Percentiles rank a stretch among this genome's conserved stretches.
Conservation (phyloP, 2,797 vertebrate genomes). For the Periparus ater region DNA sequence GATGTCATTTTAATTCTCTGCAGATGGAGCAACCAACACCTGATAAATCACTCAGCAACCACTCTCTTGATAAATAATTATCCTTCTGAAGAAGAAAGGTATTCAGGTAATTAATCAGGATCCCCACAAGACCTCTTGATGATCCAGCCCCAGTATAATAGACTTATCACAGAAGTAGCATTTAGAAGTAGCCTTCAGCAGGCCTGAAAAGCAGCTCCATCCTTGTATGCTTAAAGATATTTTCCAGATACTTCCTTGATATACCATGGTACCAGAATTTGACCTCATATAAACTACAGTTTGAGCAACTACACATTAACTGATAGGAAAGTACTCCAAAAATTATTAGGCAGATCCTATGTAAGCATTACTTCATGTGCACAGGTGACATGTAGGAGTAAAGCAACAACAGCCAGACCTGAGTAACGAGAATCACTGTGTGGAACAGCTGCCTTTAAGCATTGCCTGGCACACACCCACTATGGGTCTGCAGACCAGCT, state of each 20-base stretch:
- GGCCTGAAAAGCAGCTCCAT: neutral
- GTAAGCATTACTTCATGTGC: neutral
- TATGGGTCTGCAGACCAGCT: neutral
- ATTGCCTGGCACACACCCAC: neutral
- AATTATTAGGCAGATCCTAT: neutral
- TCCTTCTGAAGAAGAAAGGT: neutral
- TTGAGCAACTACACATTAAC: neutral
- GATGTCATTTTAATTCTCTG: neutral
- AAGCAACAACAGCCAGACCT: neutral
- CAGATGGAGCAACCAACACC: neutral
- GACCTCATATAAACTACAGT: neutral
- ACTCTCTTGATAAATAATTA: neutral
- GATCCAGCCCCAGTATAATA: neutral
- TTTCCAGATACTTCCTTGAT: neutral
- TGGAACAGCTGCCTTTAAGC: neutral
- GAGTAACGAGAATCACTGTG: neutral
- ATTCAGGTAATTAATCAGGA: neutral
- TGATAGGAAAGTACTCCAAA: neutral
- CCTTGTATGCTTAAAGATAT: neutral
- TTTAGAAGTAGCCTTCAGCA: neutral
- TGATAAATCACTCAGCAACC: neutral
- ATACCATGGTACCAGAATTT: neutral
- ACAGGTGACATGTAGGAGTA: neutral
- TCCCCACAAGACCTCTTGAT: neutral
- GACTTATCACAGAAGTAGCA: neutral